Evolutionary conservation across 2,797 vertebrate species (phyloP).

Genomic region (Lepilemur septentrionalis): DNA sequence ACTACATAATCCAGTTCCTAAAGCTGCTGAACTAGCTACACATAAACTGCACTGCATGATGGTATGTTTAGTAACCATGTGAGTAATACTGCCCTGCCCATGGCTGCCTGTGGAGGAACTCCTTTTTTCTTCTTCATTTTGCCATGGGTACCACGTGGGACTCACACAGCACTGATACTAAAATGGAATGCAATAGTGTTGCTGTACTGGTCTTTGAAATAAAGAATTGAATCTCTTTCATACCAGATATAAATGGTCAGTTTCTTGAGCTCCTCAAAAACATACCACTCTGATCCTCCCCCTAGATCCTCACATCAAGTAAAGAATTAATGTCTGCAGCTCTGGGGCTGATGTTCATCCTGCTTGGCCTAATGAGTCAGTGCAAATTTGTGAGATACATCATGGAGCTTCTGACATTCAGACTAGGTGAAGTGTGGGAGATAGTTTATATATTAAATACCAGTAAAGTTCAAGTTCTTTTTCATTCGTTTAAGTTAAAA

Average conservation of each 20-base stretch:
- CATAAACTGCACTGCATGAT: neutral
- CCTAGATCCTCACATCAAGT: neutral
- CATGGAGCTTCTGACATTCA: neutral
- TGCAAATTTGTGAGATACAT: rapidly evolving
- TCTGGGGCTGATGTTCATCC: neutral
- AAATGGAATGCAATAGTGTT: neutral
- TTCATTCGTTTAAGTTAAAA: conserved; percentile 7
- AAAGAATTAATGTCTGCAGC: neutral
- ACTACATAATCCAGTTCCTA: neutral
- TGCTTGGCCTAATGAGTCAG: neutral
- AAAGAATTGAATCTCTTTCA: neutral
- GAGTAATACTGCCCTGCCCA: rapidly evolving
- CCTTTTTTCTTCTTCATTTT: neutral
- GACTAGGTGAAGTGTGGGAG: neutral
- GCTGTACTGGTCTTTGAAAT: neutral
- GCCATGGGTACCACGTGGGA: no score
- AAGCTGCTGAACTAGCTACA: neutral
- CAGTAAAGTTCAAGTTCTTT: neutral
- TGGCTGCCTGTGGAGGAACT: rapidly evolving
- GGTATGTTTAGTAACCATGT: rapidly evolving
- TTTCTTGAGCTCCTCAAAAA: neutral
- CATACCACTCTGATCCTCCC: neutral
- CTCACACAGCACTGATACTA: no score
- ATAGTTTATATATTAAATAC: neutral
- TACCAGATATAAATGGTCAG: neutral